Percentiles rank a stretch among this genome's conserved stretches.
Conservation (phyloP, 1,140 invertebrate genomes). For the Diuraphis noxia region DNA sequence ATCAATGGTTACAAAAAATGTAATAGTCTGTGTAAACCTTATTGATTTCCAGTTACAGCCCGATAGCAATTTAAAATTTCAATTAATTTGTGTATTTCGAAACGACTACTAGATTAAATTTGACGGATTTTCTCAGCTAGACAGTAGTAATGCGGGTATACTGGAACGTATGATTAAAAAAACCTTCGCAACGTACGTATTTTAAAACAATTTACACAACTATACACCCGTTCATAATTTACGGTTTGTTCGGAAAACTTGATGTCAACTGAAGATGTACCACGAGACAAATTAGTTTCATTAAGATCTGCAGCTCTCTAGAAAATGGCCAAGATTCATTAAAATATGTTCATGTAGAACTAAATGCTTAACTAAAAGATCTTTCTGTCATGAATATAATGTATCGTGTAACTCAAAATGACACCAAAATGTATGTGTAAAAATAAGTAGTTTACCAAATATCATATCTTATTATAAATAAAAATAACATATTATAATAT, state of each 20-base stretch:
- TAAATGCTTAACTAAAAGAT: not conserved
- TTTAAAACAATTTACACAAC: not conserved
- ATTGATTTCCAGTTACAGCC: not conserved
- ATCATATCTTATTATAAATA: not conserved
- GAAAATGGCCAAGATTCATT: not conserved
- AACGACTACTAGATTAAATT: not conserved
- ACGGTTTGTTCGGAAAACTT: not conserved
- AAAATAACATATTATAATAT: too few relatives aligned
- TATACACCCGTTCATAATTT: not conserved
- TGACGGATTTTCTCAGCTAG: not conserved
- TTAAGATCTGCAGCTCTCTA: not conserved
- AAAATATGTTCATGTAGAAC: not conserved
- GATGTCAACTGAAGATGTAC: not conserved
- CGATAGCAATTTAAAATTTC: not conserved
- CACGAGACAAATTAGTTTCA: not conserved
- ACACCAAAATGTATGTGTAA: not conserved
- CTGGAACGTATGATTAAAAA: not conserved
- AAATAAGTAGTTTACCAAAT: not conserved
- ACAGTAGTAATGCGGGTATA: not conserved
- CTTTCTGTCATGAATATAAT: not conserved
- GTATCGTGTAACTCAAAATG: not conserved
- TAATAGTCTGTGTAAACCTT: not conserved
- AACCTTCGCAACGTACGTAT: not conserved
- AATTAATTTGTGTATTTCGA: not conserved
- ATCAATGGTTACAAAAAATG: not conserved